Base-by-base conservation (phyloP, 35 echinoderm and acorn worm genomes). In the Patiria miniata region DNA sequence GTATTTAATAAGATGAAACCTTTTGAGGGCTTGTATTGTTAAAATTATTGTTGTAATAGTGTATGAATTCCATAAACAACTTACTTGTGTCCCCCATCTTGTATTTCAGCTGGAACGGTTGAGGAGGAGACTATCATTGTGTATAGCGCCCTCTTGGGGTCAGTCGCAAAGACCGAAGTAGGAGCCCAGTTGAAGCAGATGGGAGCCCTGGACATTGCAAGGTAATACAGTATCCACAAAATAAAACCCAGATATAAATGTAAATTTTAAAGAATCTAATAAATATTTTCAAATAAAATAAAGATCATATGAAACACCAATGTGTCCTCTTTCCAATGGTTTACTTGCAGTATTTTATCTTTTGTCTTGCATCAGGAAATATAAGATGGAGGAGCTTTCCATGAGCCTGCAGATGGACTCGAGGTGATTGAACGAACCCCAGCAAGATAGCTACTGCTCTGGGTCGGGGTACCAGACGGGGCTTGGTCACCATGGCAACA, bases 81-180 rank as follows among this genome's bases (percentile, higher is more conserved):
- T 73, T 15, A 28, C 29, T 69, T 73, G 19, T 73, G 14, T 30
- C 22, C 34, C 9, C 65, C 29, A 32, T 30, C 65, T 36, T 9
- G 29, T 47, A 6, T 0, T 36, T 34, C 34, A 73, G 65, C 65
- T 73, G 65, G 29, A 34, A 73, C 65, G 26, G 65, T 73, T 2
- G 65, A 73, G 34, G 65, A 73, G 26, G 65, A 73, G 65, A 73
- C 65, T 7, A 73, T 26, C 14, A 73, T 73, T 73, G 65, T 73
- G 23, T 73, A 73, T 30, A 73, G 65, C 65, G 65, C 65, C 65
- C 65, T 73, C 65, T 73, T 73, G n/a, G 65, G 65, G 34, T 73
- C 65, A 73, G 65, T 73, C 29, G 65, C 65, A 32, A 73, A 73
- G 65, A 73, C 65, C 7, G 65, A 73, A 15, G 65, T 73, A 23